A percentile compares a stretch with the other conserved stretches of the same genome.
These are phyloP conservation scores for Bergia sp. DNA, from an alignment of 92 coral and sea anemone species.

Conservation along the genomic window DNA sequence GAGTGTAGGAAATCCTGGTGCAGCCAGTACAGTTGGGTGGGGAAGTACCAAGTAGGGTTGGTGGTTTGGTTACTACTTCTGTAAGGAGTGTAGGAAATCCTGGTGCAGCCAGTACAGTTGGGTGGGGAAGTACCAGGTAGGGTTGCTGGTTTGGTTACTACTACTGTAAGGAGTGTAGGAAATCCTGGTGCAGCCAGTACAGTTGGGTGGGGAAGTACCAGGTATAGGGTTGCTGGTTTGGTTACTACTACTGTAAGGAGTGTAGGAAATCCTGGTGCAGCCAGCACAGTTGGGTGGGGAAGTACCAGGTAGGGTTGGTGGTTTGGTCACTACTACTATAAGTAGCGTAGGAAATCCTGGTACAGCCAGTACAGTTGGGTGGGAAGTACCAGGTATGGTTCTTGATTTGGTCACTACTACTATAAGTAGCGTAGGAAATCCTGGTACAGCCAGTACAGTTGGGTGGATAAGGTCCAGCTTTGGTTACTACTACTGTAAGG, in stretches of 20 bases:
- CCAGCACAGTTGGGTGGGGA: background rate
- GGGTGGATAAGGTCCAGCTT: background rate
- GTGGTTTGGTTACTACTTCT: constrained; percentile 20
- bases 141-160: constrained; percentile 35
- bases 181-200: background rate
- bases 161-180: background rate
- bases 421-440: background rate
- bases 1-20: too few species aligned
- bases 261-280: background rate
- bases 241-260: constrained; percentile 33
- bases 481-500: background rate
- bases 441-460: background rate
- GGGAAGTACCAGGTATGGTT: background rate
- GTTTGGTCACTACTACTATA: background rate
- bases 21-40: too few species aligned
- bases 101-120: constrained; percentile 24
- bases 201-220: constrained; percentile 8
- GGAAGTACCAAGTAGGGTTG: too few species aligned
- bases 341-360: background rate
- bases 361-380: background rate
- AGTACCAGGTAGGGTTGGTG: background rate
- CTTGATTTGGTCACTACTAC: background rate
- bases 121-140: constrained; percentile 25
- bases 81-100: constrained; percentile 7
- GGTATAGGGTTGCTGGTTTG: constrained; percentile 19